Evolutionary conservation across 2,888 invertebrate genomes (phyloP), one percentile per base, ranked within the genome.

Genomic region (Drosophila infuscata): DNA sequence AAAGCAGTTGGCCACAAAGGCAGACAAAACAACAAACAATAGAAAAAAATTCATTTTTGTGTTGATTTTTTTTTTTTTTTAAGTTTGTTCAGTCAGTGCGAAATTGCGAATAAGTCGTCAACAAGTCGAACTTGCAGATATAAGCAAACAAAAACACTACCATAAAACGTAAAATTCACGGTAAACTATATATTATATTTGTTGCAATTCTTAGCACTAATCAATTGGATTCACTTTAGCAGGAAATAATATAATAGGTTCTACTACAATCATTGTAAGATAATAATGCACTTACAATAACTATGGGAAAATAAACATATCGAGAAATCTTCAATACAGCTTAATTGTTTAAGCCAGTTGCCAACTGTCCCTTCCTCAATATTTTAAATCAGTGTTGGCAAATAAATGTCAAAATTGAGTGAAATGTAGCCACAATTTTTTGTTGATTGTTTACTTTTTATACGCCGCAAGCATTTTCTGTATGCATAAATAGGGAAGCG

Each of bases 1-100:
- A 11, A 52, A 15, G 6, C 70, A 32, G 25, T 57, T 69, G n/a
- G 56, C 59, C 25, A 67, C 46, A 11, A 80, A 36, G 25, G 69
- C 77, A 48, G 61, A 61, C 33, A 75, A 30, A 11, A 66, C 43
- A 1, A 76, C 68, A 49, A 41, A 20, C 20, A 38, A 9, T 2
- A 9, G 53, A 17, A 72, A 38, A 17, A 69, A 32, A 58, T 75
- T 75, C 73, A 82, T 70, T 33, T 25, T 25, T 25, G 25, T 25
- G 25, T 25, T 25, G 25, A 25, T 25, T 25, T 25, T 25, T 25
- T 25, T 25, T 53, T 46, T 46, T 20, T 15, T 3, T 20, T 6
- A 7, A 46, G 3, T 46, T 46, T 7, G 12, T 7, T 15, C 3
- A 46, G 20, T 46, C 4, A 20, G 6, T 46, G 20, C 15, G 20